Evolutionary conservation across 2,797 vertebrate genomes (phyloP), one percentile per base, ranked within the genome.

Genomic region (Champsocephalus gunnari): DNA sequence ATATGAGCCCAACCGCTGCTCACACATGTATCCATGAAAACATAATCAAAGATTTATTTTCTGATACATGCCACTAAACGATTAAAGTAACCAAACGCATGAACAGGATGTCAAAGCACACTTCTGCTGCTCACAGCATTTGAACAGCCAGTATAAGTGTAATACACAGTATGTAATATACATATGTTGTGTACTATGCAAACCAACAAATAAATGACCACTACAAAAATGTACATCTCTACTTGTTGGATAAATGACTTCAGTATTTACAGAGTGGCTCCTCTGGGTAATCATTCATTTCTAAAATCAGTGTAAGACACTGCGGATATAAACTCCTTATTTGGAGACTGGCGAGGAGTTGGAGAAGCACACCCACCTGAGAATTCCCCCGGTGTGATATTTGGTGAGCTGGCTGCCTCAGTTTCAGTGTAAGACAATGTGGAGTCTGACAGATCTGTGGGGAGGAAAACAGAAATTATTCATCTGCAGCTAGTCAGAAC

Each of bases 401-500:
- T 96, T 92, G 97, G 97, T 54, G 96, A 97, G 94, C 95, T 96
- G 87, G 96, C 96, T 88, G 96, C 96, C 96, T 99, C 98, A 7
- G 95, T 97, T 98, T 99, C 98, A 98, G 98, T 99, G 98, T 99
- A 99, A 95, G 98, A 99, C 97, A 98, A 96, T 88, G 97, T 98
- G 94, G 97, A 98, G 96, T 99, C 98, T 77, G 97, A 98, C 81
- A 98, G 97, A 96, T 98, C 97, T 99, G 91, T 44, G 43, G 76
- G 81, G 73, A 84, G 72, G 32, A 77, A 86, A 78, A 82, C 44
- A 77, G 47, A 88, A 78, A 75, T 88, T 9, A 91, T 58, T 72
- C 17, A 60, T 79, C 45, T 69, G 43, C 34, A 38, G 45, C 44
- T 19, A 17, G 10, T 55, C 54, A 51, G 19, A 53, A 51, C 48